A percentile compares a stretch with the other conserved stretches of the same genome.
Conservation (phyloP, 2,797 vertebrate species). For the Salarias fasciatus region DNA sequence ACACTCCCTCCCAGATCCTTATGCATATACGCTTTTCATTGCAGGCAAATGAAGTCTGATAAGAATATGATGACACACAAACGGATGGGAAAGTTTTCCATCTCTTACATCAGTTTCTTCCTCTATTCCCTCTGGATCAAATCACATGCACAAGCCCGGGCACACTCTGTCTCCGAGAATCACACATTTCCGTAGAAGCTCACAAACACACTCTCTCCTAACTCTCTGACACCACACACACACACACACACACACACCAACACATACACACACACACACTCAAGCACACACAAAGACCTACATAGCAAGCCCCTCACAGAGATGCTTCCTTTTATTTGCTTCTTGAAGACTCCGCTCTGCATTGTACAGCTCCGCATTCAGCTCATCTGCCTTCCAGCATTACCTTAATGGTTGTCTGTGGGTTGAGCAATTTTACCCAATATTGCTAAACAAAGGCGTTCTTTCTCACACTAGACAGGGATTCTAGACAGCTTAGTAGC, state of each 20-base stretch:
- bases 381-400: conserved; percentile 73
- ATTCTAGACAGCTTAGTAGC: conserved; percentile 70
- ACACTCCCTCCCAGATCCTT: conserved; percentile 61
- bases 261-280: conserved; percentile 65
- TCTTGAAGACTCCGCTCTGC: conserved; percentile 59
- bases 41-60: conserved; percentile 50
- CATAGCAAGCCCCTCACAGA: conserved; percentile 61
- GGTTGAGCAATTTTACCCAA: conserved; percentile 73
- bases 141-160: conserved; percentile 55
- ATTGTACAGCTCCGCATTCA: conserved; percentile 60
- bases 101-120: conserved; percentile 78
- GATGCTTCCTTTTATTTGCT: conserved; percentile 74
- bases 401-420: conserved; percentile 78
- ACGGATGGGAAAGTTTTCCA: conserved; percentile 69
- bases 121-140: conserved; percentile 66
- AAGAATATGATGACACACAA: conserved; percentile 70
- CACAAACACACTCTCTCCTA: conserved; percentile 45
- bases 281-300: conserved; percentile 46
- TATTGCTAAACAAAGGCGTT: conserved; percentile 75
- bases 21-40: conserved; percentile 54
- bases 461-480: conserved; percentile 52
- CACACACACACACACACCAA: conserved; percentile 25
- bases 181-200: conserved; percentile 55
- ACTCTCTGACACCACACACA: conserved; percentile 54
- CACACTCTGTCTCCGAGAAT: conserved; percentile 62